Percentiles rank a stretch among this genome's conserved stretches.
Evolutionary conservation across 1,140 invertebrate species (phyloP).

Genomic region (Piezodorus guildinii): DNA sequence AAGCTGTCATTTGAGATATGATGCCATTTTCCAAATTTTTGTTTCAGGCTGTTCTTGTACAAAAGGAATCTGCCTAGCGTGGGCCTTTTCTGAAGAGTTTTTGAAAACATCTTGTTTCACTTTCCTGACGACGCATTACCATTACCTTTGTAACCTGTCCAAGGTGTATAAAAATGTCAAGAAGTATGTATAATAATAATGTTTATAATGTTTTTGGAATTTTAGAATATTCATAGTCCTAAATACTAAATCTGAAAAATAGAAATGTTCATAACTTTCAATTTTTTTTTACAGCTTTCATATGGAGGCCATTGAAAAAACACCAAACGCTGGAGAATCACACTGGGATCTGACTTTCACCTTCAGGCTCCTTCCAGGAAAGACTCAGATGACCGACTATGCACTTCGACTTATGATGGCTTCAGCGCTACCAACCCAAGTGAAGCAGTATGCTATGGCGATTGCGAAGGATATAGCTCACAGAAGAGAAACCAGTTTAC

Average conservation of each 20-base stretch:
- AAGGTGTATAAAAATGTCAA: constrained; percentile 63
- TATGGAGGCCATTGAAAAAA: constrained; percentile 33
- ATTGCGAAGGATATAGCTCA: constrained; percentile 13
- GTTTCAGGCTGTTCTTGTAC: too few species aligned
- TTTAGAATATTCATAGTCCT: too few species aligned
- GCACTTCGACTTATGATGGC: constrained; percentile 37
- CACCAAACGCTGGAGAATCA: constrained; percentile 18
- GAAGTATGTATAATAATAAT: constrained; percentile 47
- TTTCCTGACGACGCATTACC: constrained; percentile 75
- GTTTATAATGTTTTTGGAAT: too few species aligned
- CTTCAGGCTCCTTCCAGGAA: constrained; percentile 35
- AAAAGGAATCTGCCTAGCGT: constrained; percentile 61
- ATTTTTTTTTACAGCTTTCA: constrained; percentile 34
- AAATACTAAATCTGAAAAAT: too few species aligned
- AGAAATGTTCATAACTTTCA: too few species aligned
- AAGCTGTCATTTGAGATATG: too few species aligned
- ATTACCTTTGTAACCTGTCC: constrained; percentile 56
- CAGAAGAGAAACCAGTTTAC: constrained; percentile 8
- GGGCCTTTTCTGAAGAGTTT: constrained; percentile 67
- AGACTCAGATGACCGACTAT: constrained; percentile 35
- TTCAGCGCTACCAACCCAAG: constrained; percentile 25
- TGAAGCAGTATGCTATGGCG: constrained; percentile 22
- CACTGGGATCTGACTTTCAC: constrained; percentile 34
- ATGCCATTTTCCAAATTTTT: not conserved
- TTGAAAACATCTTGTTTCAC: constrained; percentile 55